phyloP scores from a whole-genome alignment of 2,113 vertebrate species.

The Prunella fulvescens region DNA sequence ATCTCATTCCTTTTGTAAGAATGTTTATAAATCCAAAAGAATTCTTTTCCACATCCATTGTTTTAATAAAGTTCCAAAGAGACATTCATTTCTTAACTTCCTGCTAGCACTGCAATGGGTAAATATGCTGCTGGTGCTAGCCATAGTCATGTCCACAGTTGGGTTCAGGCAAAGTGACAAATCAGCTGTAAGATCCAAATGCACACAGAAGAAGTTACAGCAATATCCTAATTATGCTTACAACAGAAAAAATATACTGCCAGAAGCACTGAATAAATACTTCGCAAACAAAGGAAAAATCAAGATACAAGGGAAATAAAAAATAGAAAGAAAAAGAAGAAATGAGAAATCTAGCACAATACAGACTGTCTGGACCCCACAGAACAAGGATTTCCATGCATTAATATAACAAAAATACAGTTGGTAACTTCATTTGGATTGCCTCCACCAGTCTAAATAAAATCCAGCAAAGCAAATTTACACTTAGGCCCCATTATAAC shows the following conservation, averaged over 20 bases:
- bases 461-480: not conserved
- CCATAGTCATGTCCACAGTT: not conserved
- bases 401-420: not conserved
- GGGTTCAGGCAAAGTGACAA: not conserved
- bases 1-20: constrained; percentile 1
- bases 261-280: not conserved
- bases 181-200: not conserved
- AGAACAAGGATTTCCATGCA: not conserved
- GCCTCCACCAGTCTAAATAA: not conserved
- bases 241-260: not conserved
- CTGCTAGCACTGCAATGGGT: not conserved
- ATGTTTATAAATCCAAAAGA: not conserved
- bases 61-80: constrained; percentile 20
- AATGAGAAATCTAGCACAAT: not conserved
- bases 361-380: not conserved
- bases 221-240: not conserved
- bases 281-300: not conserved
- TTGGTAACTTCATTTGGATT: not conserved
- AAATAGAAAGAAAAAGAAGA: not conserved
- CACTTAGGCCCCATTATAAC: not conserved
- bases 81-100: not conserved
- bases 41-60: constrained; percentile 10
- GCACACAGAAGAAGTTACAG: not conserved
- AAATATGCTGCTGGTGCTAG: constrained; percentile 8
- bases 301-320: not conserved